Conservation (phyloP, 1,140 invertebrate species). For the Cyrtorhinus lividipennis region DNA sequence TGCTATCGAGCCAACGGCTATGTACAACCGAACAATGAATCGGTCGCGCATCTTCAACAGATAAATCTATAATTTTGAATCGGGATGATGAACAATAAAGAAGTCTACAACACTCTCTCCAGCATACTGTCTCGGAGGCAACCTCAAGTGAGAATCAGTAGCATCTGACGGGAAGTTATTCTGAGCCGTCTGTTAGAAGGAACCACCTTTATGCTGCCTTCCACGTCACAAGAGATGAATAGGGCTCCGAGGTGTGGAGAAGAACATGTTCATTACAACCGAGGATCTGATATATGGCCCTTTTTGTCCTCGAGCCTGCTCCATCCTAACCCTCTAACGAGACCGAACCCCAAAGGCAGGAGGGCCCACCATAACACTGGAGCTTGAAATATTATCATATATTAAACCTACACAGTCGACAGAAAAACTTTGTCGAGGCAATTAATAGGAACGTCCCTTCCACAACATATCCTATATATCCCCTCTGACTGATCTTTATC, state of each 20-base stretch:
- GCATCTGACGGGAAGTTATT: neutral
- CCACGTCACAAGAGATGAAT: slow-evolving; percentile 12
- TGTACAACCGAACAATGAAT: neutral
- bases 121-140: neutral
- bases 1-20: no score
- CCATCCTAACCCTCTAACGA: neutral
- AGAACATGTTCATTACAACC: slow-evolving; percentile 16
- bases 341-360: neutral
- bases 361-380: neutral
- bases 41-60: neutral
- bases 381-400: slow-evolving; percentile 16
- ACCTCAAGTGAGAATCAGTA: neutral
- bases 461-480: slow-evolving; percentile 1
- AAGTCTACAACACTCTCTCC: neutral
- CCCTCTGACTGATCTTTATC: slow-evolving; percentile 13
- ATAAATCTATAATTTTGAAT: no score
- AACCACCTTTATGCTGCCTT: neutral
- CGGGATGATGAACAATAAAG: no score
- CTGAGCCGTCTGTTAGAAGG: neutral
- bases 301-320: slow-evolving; percentile 5
- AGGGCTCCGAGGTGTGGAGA: slow-evolving; percentile 13
- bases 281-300: slow-evolving; percentile 2
- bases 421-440: slow-evolving; percentile 15
- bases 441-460: slow-evolving; percentile 12
- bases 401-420: slow-evolving; percentile 12